phyloP scores from a whole-genome alignment of 1,140 invertebrate genomes.

The Drosophila insularis region DNA sequence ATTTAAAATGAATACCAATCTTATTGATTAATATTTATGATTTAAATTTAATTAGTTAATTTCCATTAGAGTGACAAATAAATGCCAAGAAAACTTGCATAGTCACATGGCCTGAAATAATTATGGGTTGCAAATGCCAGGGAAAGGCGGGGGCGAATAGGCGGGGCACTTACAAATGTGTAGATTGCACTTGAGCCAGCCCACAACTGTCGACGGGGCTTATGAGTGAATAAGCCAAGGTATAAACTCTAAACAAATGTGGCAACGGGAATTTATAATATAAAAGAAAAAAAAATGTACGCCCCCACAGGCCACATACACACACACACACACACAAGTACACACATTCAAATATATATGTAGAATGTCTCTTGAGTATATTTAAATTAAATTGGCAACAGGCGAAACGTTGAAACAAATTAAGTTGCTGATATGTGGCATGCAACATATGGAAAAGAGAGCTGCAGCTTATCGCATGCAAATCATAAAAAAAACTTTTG shows the following conservation, averaged over 20 bases:
- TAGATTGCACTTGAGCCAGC: slow-evolving; percentile 72
- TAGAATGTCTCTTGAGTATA: slow-evolving; percentile 31
- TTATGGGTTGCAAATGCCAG: slow-evolving; percentile 63
- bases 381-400: slow-evolving; percentile 71
- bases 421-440: slow-evolving; percentile 68
- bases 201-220: slow-evolving; percentile 60
- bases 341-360: too few relatives aligned
- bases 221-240: slow-evolving; percentile 31
- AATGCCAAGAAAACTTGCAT: slow-evolving; percentile 22
- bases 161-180: slow-evolving; percentile 49
- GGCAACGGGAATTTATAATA: slow-evolving; percentile 68
- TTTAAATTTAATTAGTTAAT: slow-evolving; percentile 53
- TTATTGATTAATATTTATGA: slow-evolving; percentile 41
- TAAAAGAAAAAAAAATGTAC: slow-evolving; percentile 49
- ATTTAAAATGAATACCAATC: slow-evolving; percentile 39
- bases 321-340: not conserved
- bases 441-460: slow-evolving; percentile 37
- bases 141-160: slow-evolving; percentile 38
- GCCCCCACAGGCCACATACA: slow-evolving; percentile 48
- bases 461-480: slow-evolving; percentile 67
- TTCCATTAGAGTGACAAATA: slow-evolving; percentile 8
- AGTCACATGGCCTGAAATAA: slow-evolving; percentile 37
- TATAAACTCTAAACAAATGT: slow-evolving; percentile 58
- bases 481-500: slow-evolving; percentile 54
- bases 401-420: slow-evolving; percentile 59